Evolutionary conservation across 2,888 invertebrate species (phyloP).

Genomic region (Drosophila siamana): DNA sequence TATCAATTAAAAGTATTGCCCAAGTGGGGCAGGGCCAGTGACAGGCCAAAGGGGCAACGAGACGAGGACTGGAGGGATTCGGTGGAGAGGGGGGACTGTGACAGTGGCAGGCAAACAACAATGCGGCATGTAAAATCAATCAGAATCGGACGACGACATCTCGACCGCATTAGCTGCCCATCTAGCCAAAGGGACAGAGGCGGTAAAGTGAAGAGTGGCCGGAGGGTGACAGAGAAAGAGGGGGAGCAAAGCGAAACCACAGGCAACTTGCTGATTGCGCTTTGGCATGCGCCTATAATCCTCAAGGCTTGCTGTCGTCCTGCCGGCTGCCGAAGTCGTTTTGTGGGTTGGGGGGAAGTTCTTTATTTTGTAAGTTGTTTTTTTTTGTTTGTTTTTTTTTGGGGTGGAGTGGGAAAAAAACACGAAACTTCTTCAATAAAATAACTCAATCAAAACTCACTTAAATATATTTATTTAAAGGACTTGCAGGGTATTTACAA

Average conservation of each 20-base stretch:
- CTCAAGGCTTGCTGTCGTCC: constrained; percentile 10
- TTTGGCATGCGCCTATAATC: constrained; percentile 52
- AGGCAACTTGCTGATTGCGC: constrained; percentile 69
- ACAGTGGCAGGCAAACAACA: constrained; percentile 34
- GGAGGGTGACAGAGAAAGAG: background rate
- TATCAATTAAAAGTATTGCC: constrained; percentile 79
- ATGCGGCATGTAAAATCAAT: constrained; percentile 69
- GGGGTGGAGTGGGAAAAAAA: no score
- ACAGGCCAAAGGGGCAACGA: background rate
- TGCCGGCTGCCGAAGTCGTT: constrained; percentile 7
- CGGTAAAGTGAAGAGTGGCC: constrained; percentile 1
- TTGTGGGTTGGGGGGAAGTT: constrained; percentile 63
- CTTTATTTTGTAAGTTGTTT: constrained; percentile 63
- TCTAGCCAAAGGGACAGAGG: constrained; percentile 43
- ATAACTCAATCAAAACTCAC: no score
- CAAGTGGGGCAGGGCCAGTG: background rate
- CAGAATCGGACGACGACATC: constrained; percentile 48
- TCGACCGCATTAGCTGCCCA: constrained; percentile 75
- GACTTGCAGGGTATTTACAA: background rate
- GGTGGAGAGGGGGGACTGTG: no score
- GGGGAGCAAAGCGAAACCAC: constrained; percentile 50
- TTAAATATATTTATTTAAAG: background rate
- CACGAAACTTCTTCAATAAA: no score
- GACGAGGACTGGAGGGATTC: background rate
- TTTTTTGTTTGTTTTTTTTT: constrained; percentile 47